Evolutionary conservation across 2,888 invertebrate species (phyloP).

Genomic region (Chirona hameri): DNA sequence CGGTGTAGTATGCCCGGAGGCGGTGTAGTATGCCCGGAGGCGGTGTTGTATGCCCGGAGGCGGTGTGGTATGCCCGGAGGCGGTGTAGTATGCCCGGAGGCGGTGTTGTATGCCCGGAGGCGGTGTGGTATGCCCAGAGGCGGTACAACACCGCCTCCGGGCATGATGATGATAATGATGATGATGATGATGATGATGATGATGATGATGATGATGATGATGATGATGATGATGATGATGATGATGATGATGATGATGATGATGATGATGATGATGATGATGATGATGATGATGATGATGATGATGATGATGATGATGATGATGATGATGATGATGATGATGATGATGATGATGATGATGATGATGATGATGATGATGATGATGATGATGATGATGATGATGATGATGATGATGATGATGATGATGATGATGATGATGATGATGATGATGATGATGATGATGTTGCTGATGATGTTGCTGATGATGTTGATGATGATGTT

Average conservation of each 20-base stretch:
- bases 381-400: constrained; percentile 11
- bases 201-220: constrained; percentile 22
- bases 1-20: too few relatives aligned
- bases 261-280: background rate
- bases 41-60: too few relatives aligned
- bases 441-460: too few relatives aligned
- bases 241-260: background rate
- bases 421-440: constrained; percentile 10
- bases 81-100: too few relatives aligned
- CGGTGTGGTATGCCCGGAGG: too few relatives aligned
- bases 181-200: constrained; percentile 22
- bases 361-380: constrained; percentile 11
- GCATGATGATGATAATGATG: constrained; percentile 4
- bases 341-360: constrained; percentile 22
- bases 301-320: background rate
- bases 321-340: constrained; percentile 1
- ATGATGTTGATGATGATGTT: too few relatives aligned
- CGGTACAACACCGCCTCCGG: background rate
- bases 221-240: background rate
- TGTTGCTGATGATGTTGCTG: too few relatives aligned
- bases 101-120: too few relatives aligned
- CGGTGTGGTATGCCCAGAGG: too few relatives aligned
- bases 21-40: too few relatives aligned
- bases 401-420: background rate
- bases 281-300: background rate